Percentiles rank a stretch among this genome's conserved stretches.
Evolutionary conservation across 2,797 vertebrate genomes (phyloP).

Genomic region (Diplodus puntazzo): DNA sequence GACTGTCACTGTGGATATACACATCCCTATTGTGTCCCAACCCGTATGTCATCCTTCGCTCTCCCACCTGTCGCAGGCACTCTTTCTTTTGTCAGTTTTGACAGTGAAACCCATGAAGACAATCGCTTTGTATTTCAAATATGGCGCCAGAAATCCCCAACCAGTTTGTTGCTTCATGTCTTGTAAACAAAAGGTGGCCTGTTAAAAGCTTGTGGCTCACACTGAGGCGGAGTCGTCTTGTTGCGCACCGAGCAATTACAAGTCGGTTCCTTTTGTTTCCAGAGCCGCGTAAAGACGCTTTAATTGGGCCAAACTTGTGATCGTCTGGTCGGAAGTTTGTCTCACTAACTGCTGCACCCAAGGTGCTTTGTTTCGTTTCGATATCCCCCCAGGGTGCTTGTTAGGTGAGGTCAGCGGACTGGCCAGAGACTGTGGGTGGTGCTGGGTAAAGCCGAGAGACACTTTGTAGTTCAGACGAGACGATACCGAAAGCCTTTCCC

Average conservation of each 20-base stretch:
- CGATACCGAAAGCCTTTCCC: constrained; percentile 8
- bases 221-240: neutral
- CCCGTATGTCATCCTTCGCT: neutral
- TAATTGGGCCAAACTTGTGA: constrained; percentile 6
- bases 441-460: constrained; percentile 19
- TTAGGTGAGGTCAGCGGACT: constrained; percentile 55
- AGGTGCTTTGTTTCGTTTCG: constrained; percentile 36
- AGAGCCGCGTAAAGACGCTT: neutral
- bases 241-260: neutral
- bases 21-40: neutral
- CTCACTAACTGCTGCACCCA: constrained; percentile 25
- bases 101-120: constrained; percentile 5
- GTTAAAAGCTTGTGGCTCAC: neutral
- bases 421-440: constrained; percentile 31
- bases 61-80: neutral
- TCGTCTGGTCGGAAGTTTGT: constrained; percentile 8
- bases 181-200: neutral
- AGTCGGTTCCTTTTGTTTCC: constrained; percentile 6
- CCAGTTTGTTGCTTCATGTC: too few species aligned
- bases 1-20: neutral
- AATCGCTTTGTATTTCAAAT: neutral
- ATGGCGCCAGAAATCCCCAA: too few species aligned
- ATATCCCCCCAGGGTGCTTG: constrained; percentile 34
- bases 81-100: neutral
- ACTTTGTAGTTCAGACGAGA: constrained; percentile 47